phyloP scores from a whole-genome alignment of 2,797 vertebrate species.

The Rhinatrema bivittatum region DNA sequence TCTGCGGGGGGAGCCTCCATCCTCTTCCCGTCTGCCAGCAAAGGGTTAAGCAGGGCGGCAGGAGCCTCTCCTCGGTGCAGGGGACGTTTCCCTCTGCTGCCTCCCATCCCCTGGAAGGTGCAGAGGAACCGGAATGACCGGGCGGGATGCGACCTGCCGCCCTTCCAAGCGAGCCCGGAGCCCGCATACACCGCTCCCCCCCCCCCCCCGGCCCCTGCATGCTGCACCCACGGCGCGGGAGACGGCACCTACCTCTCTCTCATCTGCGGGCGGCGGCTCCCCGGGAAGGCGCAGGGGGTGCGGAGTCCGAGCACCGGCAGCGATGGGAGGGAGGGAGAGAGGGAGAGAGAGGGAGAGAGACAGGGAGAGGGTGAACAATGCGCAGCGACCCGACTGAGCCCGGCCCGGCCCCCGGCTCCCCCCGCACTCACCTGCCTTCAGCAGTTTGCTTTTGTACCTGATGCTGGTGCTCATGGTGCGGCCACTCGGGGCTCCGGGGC shows the following conservation, averaged over 20 bases:
- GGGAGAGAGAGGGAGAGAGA: slow-evolving; percentile 18
- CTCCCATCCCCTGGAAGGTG: too few relatives aligned
- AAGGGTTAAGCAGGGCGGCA: slow-evolving; percentile 3
- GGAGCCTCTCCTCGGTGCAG: slow-evolving; percentile 4
- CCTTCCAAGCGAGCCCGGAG: neutral
- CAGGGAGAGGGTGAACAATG: slow-evolving; percentile 12
- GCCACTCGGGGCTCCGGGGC: neutral
- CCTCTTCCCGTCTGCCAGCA: neutral
- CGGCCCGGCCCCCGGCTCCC: neutral
- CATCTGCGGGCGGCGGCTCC: slow-evolving; percentile 18
- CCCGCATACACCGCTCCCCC: too few relatives aligned
- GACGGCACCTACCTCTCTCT: slow-evolving; percentile 48
- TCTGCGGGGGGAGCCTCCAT: neutral
- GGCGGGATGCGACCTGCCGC: neutral
- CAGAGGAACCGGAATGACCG: rapidly evolving
- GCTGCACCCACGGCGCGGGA: too few relatives aligned
- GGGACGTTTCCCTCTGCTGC: too few relatives aligned
- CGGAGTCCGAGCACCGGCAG: neutral
- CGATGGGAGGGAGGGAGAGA: slow-evolving; percentile 22
- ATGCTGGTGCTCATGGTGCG: slow-evolving; percentile 78
- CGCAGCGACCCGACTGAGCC: too few relatives aligned
- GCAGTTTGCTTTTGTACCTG: slow-evolving; percentile 86
- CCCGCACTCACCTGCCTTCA: slow-evolving; percentile 77
- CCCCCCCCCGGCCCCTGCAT: too few relatives aligned
- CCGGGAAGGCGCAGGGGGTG: slow-evolving; percentile 5